phyloP scores from a whole-genome alignment of 37 sponge, comb jelly and placozoan genomes.

The Amphimedon queenslandica region DNA sequence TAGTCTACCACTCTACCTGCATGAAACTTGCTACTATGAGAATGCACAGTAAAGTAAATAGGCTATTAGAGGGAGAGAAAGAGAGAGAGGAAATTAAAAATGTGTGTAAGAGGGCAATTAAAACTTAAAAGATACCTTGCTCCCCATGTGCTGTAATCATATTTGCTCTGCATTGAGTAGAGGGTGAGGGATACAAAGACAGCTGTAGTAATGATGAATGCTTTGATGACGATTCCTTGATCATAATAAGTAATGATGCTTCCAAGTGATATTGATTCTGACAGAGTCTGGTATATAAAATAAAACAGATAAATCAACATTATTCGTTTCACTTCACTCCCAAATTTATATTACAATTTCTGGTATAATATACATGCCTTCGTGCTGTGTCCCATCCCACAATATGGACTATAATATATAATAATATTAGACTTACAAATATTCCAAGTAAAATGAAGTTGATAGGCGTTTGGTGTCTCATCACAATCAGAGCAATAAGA shows the following conservation, averaged over 20 bases:
- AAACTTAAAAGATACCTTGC: conserved; percentile 60
- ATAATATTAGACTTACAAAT: conserved; percentile 68
- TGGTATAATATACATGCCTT: neutral
- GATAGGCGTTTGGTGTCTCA: conserved; percentile 59
- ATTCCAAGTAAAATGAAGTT: conserved; percentile 61
- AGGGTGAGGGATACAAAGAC: conserved; percentile 82
- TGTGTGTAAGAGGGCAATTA: neutral
- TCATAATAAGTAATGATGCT: conserved; percentile 83
- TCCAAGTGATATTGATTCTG: conserved; percentile 37
- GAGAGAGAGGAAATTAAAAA: neutral
- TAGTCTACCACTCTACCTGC: conserved; percentile 49
- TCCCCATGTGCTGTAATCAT: conserved; percentile 97
- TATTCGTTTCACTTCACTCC: neutral
- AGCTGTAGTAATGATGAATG: conserved; percentile 72
- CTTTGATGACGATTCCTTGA: conserved; percentile 70
- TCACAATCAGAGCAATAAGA: conserved; percentile 66
- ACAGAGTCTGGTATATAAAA: conserved; percentile 27
- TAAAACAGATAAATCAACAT: neutral
- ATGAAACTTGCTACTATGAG: conserved; percentile 73
- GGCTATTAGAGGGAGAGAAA: conserved; percentile 18
- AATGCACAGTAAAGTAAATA: conserved; percentile 81
- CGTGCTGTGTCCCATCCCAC: neutral
- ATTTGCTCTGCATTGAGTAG: conserved; percentile 93
- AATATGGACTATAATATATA: too few relatives aligned
- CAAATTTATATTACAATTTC: neutral